Evolutionary conservation across 1,140 invertebrate genomes (phyloP).

Genomic region (Meloidogyne exigua): DNA sequence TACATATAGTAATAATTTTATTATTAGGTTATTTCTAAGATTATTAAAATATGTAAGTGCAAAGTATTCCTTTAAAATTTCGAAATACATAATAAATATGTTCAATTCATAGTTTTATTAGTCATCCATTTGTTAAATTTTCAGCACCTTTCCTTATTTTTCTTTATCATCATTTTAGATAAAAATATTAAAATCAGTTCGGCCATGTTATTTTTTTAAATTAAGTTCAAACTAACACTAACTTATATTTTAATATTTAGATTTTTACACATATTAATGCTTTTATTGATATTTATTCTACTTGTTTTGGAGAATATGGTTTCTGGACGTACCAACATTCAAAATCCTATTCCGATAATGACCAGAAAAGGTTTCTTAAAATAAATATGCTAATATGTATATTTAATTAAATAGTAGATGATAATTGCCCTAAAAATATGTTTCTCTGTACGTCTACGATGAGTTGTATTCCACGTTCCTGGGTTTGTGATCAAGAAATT

Average conservation of each 20-base stretch:
- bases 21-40: no score
- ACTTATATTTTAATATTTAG: neutral
- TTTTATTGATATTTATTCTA: neutral
- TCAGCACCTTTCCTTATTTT: neutral
- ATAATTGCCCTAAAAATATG: constrained; percentile 20
- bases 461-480: constrained; percentile 75
- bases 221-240: neutral
- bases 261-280: neutral
- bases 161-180: neutral
- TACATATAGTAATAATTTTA: no score
- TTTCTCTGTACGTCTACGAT: constrained; percentile 68
- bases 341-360: neutral
- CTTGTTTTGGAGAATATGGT: neutral
- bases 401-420: constrained; percentile 12
- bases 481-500: constrained; percentile 76
- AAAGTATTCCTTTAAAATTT: no score
- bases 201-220: neutral
- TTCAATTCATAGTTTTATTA: neutral
- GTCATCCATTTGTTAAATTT: constrained; percentile 2
- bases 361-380: neutral
- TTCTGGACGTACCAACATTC: neutral
- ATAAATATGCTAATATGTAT: neutral
- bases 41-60: neutral
- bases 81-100: no score
- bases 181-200: neutral